Evolutionary conservation across 2,888 invertebrate genomes (phyloP).

Genomic region (Aromia moschata): DNA sequence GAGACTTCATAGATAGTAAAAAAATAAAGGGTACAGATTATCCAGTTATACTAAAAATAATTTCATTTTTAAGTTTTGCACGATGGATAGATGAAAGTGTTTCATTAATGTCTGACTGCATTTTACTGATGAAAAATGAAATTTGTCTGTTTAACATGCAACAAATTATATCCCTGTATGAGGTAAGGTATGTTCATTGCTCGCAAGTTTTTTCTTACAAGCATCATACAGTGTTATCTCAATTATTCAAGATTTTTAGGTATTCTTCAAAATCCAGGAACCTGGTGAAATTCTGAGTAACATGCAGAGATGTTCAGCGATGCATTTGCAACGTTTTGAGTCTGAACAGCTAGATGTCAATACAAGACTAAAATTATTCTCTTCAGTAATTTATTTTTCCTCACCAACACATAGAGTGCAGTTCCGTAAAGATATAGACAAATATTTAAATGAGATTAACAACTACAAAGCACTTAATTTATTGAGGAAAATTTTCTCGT

Average conservation of each 20-base stretch:
- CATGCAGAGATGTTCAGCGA: constrained; percentile 60
- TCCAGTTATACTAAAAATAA: constrained; percentile 53
- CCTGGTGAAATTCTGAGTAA: constrained; percentile 63
- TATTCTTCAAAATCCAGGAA: constrained; percentile 65
- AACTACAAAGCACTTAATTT: constrained; percentile 51
- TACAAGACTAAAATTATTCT: constrained; percentile 59
- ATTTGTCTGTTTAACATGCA: constrained; percentile 57
- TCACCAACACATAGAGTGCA: constrained; percentile 61
- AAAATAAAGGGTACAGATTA: constrained; percentile 50
- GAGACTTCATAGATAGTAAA: constrained; percentile 53
- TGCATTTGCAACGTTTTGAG: constrained; percentile 56
- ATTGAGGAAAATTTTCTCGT: constrained; percentile 63
- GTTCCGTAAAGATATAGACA: constrained; percentile 57
- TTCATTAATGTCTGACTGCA: constrained; percentile 56
- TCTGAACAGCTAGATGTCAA: constrained; percentile 32
- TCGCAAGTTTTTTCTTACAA: too few species aligned
- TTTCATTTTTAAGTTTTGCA: constrained; percentile 63
- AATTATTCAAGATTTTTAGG: constrained; percentile 48
- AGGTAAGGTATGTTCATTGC: constrained; percentile 53
- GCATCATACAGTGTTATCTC: too few species aligned
- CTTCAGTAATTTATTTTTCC: constrained; percentile 62
- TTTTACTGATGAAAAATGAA: constrained; percentile 58
- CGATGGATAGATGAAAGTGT: constrained; percentile 62
- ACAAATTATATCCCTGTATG: constrained; percentile 60
- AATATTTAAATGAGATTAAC: constrained; percentile 55